These are phyloP conservation scores for Gymnoscelis rufifasciata DNA, from an alignment of 2,888 invertebrate genomes.

Conservation along the genomic window DNA sequence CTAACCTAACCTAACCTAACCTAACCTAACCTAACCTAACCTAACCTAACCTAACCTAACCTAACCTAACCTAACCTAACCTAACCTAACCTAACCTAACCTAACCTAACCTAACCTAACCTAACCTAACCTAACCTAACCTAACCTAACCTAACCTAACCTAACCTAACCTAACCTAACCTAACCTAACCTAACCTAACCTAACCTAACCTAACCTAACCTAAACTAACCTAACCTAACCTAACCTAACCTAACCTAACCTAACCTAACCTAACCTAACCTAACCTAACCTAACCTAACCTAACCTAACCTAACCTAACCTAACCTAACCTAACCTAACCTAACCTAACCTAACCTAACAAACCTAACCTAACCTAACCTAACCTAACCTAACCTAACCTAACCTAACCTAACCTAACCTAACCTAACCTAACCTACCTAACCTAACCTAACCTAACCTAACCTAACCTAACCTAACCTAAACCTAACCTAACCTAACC, in stretches of 20 bases:
- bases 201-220: slow-evolving; percentile 9
- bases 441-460: slow-evolving; percentile 10
- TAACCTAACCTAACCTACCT: slow-evolving; percentile 5
- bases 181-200: slow-evolving; percentile 5
- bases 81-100: slow-evolving; percentile 10
- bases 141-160: slow-evolving; percentile 15
- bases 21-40: not conserved
- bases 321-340: slow-evolving; percentile 10
- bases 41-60: slow-evolving; percentile 13
- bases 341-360: slow-evolving; percentile 4
- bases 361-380: slow-evolving; percentile 8
- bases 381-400: slow-evolving; percentile 10
- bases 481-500: slow-evolving; percentile 13
- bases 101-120: slow-evolving; percentile 10
- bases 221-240: slow-evolving; percentile 1
- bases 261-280: slow-evolving; percentile 2
- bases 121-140: slow-evolving; percentile 11
- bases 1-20: not conserved
- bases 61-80: slow-evolving; percentile 14
- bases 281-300: slow-evolving; percentile 9
- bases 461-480: slow-evolving; percentile 13
- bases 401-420: slow-evolving; percentile 10
- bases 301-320: slow-evolving; percentile 9
- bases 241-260: slow-evolving; percentile 1
- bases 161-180: slow-evolving; percentile 10